These are phyloP conservation scores for Nanorana parkeri DNA, from an alignment of 2,113 vertebrate species.

Conservation along the genomic window DNA sequence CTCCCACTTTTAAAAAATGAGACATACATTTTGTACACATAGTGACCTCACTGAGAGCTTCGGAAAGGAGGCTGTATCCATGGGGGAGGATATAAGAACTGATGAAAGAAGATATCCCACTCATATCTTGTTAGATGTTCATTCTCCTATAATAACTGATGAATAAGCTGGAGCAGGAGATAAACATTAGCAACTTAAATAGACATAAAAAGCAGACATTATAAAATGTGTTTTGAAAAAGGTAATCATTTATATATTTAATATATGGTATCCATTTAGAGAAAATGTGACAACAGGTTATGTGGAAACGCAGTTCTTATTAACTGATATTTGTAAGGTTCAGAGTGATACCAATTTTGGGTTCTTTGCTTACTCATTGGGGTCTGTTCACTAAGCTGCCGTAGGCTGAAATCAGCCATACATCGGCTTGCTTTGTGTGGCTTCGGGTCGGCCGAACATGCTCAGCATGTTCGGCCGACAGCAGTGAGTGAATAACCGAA, in stretches of 20 bases:
- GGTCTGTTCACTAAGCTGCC: too few species aligned
- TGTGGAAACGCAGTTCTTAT: background rate
- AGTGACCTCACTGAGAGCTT: slow-evolving; percentile 6
- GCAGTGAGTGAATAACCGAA: too few species aligned
- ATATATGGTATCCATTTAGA: background rate
- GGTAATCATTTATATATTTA: background rate
- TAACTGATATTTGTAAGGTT: too few species aligned
- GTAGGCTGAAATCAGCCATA: too few species aligned
- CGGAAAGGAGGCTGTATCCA: background rate
- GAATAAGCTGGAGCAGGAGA: slow-evolving; percentile 22
- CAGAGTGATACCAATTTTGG: too few species aligned
- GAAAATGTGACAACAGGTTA: background rate
- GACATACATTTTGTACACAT: background rate
- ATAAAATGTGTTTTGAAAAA: background rate
- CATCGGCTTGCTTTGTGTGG: too few species aligned
- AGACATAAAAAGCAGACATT: slow-evolving; percentile 5
- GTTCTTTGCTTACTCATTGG: too few species aligned
- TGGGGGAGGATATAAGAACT: slow-evolving; percentile 30
- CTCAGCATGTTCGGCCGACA: too few species aligned
- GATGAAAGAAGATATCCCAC: slow-evolving; percentile 7
- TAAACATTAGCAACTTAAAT: slow-evolving; percentile 7
- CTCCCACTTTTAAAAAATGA: background rate
- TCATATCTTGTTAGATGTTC: slow-evolving; percentile 6
- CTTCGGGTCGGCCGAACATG: too few species aligned
- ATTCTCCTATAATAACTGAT: slow-evolving; percentile 31